Evolutionary conservation across 2,113 vertebrate species (phyloP).

Genomic region (Eidolon helvum): DNA sequence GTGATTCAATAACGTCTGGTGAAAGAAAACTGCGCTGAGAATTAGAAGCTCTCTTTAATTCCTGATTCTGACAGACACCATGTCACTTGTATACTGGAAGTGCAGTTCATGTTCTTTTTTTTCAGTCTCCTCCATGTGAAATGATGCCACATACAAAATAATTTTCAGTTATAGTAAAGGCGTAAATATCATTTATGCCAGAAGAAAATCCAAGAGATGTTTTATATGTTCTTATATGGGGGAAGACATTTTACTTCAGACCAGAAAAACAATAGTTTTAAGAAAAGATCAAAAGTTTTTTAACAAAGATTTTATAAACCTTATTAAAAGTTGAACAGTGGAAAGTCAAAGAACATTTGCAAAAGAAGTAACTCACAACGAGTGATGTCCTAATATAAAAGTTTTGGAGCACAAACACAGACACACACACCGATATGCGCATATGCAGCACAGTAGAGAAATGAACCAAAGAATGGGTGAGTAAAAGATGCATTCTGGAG

Average conservation of each 20-base stretch:
- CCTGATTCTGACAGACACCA: neutral
- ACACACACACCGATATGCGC: too few relatives aligned
- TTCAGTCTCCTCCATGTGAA: neutral
- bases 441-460: neutral
- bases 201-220: neutral
- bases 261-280: neutral
- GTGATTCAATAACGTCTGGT: neutral
- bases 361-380: neutral
- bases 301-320: neutral
- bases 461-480: neutral
- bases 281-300: neutral
- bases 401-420: neutral
- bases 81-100: neutral
- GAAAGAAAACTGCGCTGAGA: neutral
- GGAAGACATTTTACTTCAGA: neutral
- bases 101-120: neutral
- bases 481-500: slow-evolving; percentile 43
- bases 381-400: neutral
- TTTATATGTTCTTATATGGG: neutral
- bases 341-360: neutral
- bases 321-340: neutral
- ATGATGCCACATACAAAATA: neutral
- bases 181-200: neutral
- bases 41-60: neutral
- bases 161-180: neutral